phyloP scores from a whole-genome alignment of 2,113 vertebrate genomes.

The Onychorhynchus coronatus region DNA sequence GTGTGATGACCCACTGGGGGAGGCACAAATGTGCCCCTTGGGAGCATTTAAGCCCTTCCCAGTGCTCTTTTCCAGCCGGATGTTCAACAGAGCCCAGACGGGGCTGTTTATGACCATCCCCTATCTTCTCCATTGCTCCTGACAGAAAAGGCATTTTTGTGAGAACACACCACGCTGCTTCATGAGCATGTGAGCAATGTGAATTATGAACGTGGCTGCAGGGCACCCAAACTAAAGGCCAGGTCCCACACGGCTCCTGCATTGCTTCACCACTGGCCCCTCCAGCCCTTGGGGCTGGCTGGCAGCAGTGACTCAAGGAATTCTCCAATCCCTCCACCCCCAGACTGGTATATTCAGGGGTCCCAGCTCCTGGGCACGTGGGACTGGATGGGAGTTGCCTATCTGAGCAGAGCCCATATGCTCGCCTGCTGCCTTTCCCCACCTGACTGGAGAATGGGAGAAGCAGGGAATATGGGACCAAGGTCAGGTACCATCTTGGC shows the following conservation, averaged over 20 bases:
- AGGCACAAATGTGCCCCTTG: background rate
- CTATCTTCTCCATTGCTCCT: background rate
- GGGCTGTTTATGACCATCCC: background rate
- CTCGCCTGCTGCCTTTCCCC: background rate
- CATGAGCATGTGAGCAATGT: background rate
- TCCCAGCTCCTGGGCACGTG: background rate
- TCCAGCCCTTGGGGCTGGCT: background rate
- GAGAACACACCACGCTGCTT: background rate
- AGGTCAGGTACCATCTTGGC: background rate
- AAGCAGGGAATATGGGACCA: background rate
- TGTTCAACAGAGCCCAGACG: background rate
- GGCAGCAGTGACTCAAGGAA: background rate
- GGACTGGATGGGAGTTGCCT: background rate
- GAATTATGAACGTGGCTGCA: background rate
- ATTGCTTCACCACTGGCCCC: accelerated
- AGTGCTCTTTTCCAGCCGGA: background rate
- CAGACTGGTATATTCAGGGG: background rate
- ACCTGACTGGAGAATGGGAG: accelerated
- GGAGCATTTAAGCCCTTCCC: background rate
- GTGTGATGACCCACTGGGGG: accelerated
- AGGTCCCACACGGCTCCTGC: background rate
- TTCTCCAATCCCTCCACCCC: background rate
- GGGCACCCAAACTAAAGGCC: background rate
- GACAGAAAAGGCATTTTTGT: background rate
- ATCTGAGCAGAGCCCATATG: background rate